Conservation (phyloP, 1,140 invertebrate genomes). For the Adoxophyes honmai region DNA sequence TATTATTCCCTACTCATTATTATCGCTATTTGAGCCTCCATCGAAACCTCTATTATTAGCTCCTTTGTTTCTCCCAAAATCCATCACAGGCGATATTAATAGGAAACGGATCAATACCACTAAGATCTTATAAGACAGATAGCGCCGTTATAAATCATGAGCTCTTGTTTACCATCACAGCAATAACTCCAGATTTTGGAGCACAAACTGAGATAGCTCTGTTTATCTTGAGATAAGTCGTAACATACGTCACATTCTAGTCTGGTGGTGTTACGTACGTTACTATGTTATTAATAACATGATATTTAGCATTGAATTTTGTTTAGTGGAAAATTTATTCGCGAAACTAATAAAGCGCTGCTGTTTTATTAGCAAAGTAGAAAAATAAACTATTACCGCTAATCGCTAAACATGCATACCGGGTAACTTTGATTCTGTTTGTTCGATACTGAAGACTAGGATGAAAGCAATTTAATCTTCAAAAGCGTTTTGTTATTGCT, state of each 20-base stretch:
- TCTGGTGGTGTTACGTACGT: not conserved
- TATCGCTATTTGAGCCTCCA: too few species aligned
- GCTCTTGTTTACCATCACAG: not conserved
- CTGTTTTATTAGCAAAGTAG: too few species aligned
- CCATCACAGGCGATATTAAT: too few species aligned
- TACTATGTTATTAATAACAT: not conserved
- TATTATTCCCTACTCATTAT: too few species aligned
- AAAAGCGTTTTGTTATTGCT: constrained; percentile 2
- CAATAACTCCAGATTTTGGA: constrained; percentile 2
- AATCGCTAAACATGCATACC: too few species aligned
- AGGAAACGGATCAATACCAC: too few species aligned
- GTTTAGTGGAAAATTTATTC: too few species aligned
- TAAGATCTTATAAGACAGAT: not conserved
- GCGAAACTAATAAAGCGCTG: too few species aligned
- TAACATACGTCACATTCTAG: not conserved
- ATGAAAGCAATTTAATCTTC: constrained; percentile 12
- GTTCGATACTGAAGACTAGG: not conserved
- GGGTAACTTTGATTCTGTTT: constrained; percentile 10
- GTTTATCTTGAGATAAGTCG: constrained; percentile 7
- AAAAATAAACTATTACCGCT: too few species aligned
- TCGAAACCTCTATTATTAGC: too few species aligned
- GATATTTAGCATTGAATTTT: not conserved
- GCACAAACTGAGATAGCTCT: not conserved
- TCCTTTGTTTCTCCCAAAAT: too few species aligned
- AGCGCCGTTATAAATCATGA: constrained; percentile 1